Evolutionary conservation across 1,140 invertebrate species (phyloP).

Genomic region (Leptinotarsa defecta): DNA sequence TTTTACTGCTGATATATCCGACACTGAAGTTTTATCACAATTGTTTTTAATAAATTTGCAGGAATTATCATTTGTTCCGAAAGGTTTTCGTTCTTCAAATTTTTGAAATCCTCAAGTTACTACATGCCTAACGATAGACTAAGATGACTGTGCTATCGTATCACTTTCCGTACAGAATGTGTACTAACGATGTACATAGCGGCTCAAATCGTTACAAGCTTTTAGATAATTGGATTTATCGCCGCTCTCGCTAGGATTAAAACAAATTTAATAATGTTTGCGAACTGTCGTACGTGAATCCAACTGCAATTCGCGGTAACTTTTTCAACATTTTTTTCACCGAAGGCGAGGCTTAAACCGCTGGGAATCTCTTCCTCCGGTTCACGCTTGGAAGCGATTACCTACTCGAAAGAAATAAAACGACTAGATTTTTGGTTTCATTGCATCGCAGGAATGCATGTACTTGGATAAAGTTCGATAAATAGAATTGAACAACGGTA

Average conservation of each 20-base stretch:
- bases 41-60: too few relatives aligned
- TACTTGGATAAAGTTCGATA: not conserved
- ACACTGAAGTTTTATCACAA: too few relatives aligned
- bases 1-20: too few relatives aligned
- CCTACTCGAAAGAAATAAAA: not conserved
- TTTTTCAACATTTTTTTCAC: not conserved
- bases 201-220: not conserved
- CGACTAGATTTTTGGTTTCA: not conserved
- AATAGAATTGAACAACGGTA: too few relatives aligned
- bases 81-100: too few relatives aligned
- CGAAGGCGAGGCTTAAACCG: not conserved
- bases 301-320: not conserved
- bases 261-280: not conserved
- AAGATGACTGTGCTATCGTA: too few relatives aligned
- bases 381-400: not conserved
- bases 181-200: not conserved
- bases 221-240: constrained; percentile 3
- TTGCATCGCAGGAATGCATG: not conserved
- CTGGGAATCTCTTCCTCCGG: not conserved
- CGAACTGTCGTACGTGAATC: not conserved
- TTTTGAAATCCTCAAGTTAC: too few relatives aligned
- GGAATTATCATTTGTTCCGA: too few relatives aligned
- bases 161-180: not conserved
- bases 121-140: too few relatives aligned
- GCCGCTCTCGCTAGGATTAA: not conserved